Percentiles rank a stretch among this genome's conserved stretches.
Evolutionary conservation across 2,888 invertebrate species (phyloP).

Genomic region (Ditula angustiorana): DNA sequence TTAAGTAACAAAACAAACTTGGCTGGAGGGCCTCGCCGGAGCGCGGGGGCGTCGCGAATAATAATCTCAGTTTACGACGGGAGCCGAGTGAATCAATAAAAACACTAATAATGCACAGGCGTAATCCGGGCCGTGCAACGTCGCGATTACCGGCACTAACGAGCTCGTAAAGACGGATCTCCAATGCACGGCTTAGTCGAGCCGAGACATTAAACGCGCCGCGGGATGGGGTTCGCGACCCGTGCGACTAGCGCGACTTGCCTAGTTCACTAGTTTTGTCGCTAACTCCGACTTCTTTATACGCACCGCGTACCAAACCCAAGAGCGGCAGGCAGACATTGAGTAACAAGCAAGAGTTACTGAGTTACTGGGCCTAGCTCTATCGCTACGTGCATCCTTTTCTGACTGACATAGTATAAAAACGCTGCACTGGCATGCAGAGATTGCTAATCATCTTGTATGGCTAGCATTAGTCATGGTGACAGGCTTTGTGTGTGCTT

Average conservation of each 20-base stretch:
- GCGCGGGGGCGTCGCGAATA: conserved; percentile 76
- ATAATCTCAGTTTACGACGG: conserved; percentile 85
- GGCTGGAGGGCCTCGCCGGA: conserved; percentile 60
- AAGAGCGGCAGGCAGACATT: no score
- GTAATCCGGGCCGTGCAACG: conserved; percentile 82
- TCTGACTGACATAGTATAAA: no score
- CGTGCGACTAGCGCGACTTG: not conserved
- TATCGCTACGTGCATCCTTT: no score
- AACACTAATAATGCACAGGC: conserved; percentile 85
- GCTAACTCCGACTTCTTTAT: no score
- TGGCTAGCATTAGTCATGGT: no score
- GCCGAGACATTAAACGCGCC: conserved; percentile 59
- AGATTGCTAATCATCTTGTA: no score
- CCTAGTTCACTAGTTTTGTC: not conserved
- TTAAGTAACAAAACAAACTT: conserved; percentile 84
- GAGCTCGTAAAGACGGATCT: conserved; percentile 84
- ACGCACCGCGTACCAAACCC: no score
- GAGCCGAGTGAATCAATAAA: conserved; percentile 86
- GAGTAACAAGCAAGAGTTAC: no score
- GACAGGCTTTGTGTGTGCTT: no score
- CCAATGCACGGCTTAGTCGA: conserved; percentile 79
- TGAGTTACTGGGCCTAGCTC: no score
- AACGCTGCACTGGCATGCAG: no score
- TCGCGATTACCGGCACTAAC: conserved; percentile 83
- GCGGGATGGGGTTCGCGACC: conserved; percentile 47